Conservation (phyloP, 2,888 invertebrate genomes). For the Heliconius sara region DNA sequence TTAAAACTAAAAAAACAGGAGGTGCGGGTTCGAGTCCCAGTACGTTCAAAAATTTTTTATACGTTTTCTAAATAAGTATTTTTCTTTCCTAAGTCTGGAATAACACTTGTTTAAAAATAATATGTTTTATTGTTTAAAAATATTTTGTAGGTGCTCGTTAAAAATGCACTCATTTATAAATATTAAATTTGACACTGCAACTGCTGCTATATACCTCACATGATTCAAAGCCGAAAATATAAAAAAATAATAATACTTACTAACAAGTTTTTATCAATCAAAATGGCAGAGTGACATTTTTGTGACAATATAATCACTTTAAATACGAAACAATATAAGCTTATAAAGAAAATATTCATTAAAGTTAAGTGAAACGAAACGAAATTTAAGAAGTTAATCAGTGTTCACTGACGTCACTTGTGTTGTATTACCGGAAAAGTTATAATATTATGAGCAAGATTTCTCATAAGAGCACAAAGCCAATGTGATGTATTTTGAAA, state of each 20-base stretch:
- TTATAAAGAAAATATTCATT: slow-evolving; percentile 6
- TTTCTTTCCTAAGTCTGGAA: too few species aligned
- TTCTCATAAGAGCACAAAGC: not conserved
- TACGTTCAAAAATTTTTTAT: too few species aligned
- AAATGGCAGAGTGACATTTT: not conserved
- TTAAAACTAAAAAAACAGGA: too few species aligned
- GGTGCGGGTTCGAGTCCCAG: too few species aligned
- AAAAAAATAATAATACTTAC: not conserved
- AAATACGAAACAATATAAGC: not conserved
- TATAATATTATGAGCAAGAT: not conserved
- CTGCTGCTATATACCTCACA: too few species aligned
- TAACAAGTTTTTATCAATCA: not conserved
- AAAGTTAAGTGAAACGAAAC: not conserved
- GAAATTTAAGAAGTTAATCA: not conserved
- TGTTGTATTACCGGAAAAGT: not conserved
- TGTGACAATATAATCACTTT: not conserved
- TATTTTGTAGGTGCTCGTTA: too few species aligned
- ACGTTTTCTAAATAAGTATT: too few species aligned
- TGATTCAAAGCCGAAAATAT: too few species aligned
- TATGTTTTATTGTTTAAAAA: too few species aligned
- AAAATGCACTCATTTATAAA: too few species aligned
- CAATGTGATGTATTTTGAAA: not conserved
- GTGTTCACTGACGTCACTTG: not conserved
- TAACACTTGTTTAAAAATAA: too few species aligned
- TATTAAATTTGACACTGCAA: too few species aligned